These are phyloP conservation scores for Prenolepis imparis DNA, from an alignment of 2,888 invertebrate genomes.

Conservation along the genomic window DNA sequence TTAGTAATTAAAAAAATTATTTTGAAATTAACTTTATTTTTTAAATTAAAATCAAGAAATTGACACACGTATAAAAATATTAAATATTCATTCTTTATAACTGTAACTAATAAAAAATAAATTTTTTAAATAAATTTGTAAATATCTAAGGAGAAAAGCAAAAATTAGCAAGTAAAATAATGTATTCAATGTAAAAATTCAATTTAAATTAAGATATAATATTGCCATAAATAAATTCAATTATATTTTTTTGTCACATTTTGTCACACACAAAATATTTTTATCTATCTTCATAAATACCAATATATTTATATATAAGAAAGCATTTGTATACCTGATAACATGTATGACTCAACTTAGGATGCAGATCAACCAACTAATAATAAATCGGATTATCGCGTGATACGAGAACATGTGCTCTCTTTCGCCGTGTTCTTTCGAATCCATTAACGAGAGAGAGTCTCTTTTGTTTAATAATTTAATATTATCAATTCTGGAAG, in stretches of 20 bases:
- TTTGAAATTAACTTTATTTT: neutral
- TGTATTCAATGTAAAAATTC: neutral
- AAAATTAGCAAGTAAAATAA: neutral
- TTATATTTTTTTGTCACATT: neutral
- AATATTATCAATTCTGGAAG: neutral
- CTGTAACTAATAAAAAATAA: neutral
- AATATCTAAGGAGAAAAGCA: neutral
- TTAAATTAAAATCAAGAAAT: neutral
- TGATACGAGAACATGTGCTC: conserved; percentile 32
- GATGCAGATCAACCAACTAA: conserved; percentile 26
- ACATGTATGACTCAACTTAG: conserved; percentile 32
- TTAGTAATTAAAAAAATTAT: neutral
- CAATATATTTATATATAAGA: neutral
- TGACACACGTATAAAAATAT: neutral
- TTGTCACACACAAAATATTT: neutral
- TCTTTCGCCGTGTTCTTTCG: conserved; percentile 17
- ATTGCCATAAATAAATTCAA: conserved; percentile 1
- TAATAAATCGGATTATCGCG: conserved; percentile 47
- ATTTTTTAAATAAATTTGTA: neutral
- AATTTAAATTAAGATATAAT: neutral
- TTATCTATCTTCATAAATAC: neutral
- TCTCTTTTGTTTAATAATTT: neutral
- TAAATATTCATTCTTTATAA: neutral
- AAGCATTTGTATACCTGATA: neutral
- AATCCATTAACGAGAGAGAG: conserved; percentile 37